These are phyloP conservation scores for Mactromeris polynyma DNA, from an alignment of 2,888 invertebrate genomes.

Conservation along the genomic window DNA sequence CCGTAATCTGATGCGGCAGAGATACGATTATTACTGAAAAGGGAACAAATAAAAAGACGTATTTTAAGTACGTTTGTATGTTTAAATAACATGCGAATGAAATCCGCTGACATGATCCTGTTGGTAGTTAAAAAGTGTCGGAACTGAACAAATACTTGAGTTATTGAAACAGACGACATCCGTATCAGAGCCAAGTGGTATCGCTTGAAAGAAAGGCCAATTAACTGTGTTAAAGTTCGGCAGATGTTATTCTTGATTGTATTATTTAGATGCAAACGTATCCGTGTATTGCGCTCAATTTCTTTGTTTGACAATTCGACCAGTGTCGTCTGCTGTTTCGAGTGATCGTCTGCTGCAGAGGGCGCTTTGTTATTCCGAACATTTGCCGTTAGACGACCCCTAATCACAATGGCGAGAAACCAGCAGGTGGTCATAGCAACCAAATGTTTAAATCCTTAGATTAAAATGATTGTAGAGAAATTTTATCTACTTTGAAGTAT, in stretches of 20 bases:
- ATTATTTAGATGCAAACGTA: not conserved
- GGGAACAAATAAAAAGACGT: not conserved
- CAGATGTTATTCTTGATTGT: slow-evolving; percentile 16
- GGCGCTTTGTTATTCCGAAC: slow-evolving; percentile 24
- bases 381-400: slow-evolving; percentile 37
- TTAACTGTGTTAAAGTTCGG: not conserved
- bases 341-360: slow-evolving; percentile 6
- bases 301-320: slow-evolving; percentile 26
- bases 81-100: not conserved
- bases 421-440: slow-evolving; percentile 42
- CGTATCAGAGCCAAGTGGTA: not conserved
- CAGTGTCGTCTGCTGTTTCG: slow-evolving; percentile 9
- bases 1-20: not conserved
- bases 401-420: slow-evolving; percentile 46
- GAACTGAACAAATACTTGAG: slow-evolving; percentile 4
- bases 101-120: not conserved
- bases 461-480: slow-evolving; percentile 19
- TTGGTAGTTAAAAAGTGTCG: not conserved
- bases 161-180: slow-evolving; percentile 6
- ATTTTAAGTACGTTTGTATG: slow-evolving; percentile 11
- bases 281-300: not conserved
- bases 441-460: slow-evolving; percentile 33
- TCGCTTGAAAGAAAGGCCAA: slow-evolving; percentile 8
- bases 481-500: slow-evolving; percentile 48
- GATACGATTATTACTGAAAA: not conserved